These are phyloP conservation scores for Hipposideros armiger DNA, from an alignment of 2,113 vertebrate genomes.

Conservation along the genomic window DNA sequence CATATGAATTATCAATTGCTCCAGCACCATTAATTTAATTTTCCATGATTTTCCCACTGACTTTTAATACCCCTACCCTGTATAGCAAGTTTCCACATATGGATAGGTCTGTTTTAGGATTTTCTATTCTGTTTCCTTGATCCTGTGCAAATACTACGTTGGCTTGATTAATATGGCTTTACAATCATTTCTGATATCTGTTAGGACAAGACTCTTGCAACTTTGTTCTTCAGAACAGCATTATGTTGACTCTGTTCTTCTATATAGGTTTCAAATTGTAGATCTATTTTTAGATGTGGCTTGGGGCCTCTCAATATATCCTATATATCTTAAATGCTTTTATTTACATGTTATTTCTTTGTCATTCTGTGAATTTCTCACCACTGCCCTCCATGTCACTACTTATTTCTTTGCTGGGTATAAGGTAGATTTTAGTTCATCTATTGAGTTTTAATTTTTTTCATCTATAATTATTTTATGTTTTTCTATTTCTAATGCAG, in stretches of 20 bases:
- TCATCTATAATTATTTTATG: neutral
- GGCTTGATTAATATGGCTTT: neutral
- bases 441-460: conserved; percentile 17
- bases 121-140: neutral
- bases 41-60: neutral
- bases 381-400: neutral
- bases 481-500: conserved; percentile 50
- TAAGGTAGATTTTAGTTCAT: conserved; percentile 42
- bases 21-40: neutral
- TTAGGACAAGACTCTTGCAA: neutral
- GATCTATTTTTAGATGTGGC: neutral
- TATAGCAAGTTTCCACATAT: neutral
- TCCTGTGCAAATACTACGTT: neutral
- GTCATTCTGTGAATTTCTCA: conserved; percentile 45
- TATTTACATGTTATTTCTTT: neutral
- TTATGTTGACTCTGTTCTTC: neutral
- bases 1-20: neutral
- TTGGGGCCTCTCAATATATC: neutral
- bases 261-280: neutral
- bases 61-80: neutral
- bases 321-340: neutral
- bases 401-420: conserved; percentile 28
- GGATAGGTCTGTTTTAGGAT: neutral
- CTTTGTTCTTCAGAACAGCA: neutral
- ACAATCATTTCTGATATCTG: neutral